Evolutionary conservation across 2,113 vertebrate species (phyloP).

Genomic region (Pampusana beccarii): DNA sequence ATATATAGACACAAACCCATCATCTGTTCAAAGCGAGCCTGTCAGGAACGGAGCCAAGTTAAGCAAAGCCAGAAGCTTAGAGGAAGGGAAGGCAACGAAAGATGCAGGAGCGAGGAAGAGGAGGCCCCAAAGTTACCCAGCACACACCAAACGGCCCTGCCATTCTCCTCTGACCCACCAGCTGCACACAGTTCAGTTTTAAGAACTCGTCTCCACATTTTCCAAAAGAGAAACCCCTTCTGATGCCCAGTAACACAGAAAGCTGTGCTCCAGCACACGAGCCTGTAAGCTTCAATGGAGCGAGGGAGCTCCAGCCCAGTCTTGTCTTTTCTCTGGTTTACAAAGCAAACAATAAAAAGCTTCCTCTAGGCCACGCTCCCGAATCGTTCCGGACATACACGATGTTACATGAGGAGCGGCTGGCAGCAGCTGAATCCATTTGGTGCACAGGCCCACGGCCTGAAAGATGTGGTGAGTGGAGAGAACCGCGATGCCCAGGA

Average conservation of each 20-base stretch:
- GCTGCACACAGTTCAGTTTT: neutral
- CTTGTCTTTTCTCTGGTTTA: neutral
- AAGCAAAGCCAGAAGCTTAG: neutral
- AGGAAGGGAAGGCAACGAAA: neutral
- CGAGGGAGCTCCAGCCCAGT: neutral
- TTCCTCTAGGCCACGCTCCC: neutral
- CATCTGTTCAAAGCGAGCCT: neutral
- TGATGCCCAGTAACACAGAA: neutral
- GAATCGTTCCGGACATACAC: rapidly evolving
- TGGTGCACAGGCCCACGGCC: neutral
- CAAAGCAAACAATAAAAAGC: neutral
- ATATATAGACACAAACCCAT: neutral
- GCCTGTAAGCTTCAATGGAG: neutral
- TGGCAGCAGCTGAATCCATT: neutral
- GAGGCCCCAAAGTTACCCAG: rapidly evolving
- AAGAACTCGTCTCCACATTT: neutral
- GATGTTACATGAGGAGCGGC: neutral
- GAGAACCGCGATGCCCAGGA: neutral
- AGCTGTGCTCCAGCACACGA: neutral
- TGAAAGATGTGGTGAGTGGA: neutral
- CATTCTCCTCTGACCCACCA: neutral
- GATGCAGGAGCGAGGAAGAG: neutral
- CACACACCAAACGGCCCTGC: neutral
- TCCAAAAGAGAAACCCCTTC: neutral
- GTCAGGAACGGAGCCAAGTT: neutral